Percentiles rank a stretch among this genome's conserved stretches.
Evolutionary conservation across 2,113 vertebrate species (phyloP).

Genomic region (Siphamia tubifer): DNA sequence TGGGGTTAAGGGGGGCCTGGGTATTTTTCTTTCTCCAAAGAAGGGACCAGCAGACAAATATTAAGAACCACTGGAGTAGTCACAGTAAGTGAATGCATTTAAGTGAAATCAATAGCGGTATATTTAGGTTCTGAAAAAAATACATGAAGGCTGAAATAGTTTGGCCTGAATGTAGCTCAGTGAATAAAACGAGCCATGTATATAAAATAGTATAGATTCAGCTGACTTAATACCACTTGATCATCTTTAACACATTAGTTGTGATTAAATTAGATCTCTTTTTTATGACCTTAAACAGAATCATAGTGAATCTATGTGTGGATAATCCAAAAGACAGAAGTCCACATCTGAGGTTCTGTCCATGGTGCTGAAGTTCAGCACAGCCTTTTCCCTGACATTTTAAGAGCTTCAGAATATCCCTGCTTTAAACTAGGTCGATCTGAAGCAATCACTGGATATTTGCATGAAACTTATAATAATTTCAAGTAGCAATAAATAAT

Average conservation of each 20-base stretch:
- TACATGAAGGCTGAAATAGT: not conserved
- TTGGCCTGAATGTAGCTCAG: conserved; percentile 12
- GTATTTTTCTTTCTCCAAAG: too few species aligned
- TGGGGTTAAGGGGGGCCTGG: too few species aligned
- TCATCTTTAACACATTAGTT: not conserved
- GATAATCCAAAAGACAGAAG: not conserved
- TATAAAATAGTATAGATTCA: not conserved
- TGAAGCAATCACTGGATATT: not conserved
- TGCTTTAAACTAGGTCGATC: conserved; percentile 1
- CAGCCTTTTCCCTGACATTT: not conserved
- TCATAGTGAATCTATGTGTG: not conserved
- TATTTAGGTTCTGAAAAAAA: not conserved
- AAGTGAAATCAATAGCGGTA: not conserved
- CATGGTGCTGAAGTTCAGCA: conserved; percentile 36
- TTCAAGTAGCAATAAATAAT: not conserved
- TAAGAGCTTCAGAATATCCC: not conserved
- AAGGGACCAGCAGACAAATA: too few species aligned
- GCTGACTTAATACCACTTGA: not conserved
- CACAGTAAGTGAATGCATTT: not conserved
- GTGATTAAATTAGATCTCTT: too few species aligned
- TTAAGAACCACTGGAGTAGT: not conserved
- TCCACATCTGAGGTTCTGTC: conserved; percentile 5
- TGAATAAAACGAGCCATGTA: not conserved
- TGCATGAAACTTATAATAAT: not conserved
- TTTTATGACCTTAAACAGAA: not conserved